Evolutionary conservation across 2,888 invertebrate genomes (phyloP).

Genomic region (Cheilosia pagana): DNA sequence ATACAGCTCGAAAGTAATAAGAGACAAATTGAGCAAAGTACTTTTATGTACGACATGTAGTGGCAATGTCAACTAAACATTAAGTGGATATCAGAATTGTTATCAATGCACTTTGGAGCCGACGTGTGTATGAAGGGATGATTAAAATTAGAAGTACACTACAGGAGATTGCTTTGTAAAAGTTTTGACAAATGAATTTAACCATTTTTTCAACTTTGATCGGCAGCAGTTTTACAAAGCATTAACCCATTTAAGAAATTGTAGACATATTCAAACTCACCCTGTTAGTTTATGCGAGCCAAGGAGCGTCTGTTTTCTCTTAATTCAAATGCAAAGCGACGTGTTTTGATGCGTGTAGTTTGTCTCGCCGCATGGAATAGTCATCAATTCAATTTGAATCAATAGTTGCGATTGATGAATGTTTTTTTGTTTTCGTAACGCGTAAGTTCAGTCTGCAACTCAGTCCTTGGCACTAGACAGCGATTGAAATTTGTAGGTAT

Average conservation of each 20-base stretch:
- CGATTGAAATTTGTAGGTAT: background rate
- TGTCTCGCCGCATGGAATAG: background rate
- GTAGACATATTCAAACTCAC: constrained; percentile 8
- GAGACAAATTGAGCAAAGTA: background rate
- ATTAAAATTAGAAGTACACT: too few relatives aligned
- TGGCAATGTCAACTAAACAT: too few relatives aligned
- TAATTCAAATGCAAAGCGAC: constrained; percentile 8
- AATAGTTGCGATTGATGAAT: constrained; percentile 20
- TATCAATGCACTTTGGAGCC: too few relatives aligned
- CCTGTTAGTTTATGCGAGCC: constrained; percentile 3
- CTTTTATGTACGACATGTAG: too few relatives aligned
- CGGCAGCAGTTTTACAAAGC: background rate
- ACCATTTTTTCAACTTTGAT: background rate
- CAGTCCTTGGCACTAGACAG: constrained; percentile 29
- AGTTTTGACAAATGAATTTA: too few relatives aligned
- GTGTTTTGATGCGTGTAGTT: constrained; percentile 7
- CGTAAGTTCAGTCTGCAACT: constrained; percentile 12
- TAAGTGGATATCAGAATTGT: too few relatives aligned
- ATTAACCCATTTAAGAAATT: background rate
- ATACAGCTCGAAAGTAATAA: constrained; percentile 1
- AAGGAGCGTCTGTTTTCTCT: background rate
- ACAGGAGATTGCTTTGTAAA: too few relatives aligned
- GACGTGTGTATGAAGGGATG: too few relatives aligned
- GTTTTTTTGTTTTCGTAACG: background rate
- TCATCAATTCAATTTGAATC: constrained; percentile 55